phyloP scores from a whole-genome alignment of 2,113 vertebrate genomes.

The Psettodes erumei region DNA sequence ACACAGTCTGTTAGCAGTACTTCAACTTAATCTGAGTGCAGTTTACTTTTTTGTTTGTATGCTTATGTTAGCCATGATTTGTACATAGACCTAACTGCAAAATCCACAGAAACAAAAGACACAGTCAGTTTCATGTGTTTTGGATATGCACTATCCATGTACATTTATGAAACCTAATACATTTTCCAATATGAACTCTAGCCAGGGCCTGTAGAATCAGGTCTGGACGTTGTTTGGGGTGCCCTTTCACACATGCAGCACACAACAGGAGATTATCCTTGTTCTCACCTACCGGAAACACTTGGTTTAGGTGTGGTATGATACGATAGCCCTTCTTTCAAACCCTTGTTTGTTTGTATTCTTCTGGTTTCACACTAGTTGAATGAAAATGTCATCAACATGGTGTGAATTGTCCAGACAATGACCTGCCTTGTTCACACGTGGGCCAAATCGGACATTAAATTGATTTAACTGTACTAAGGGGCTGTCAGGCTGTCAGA shows the following conservation, averaged over 20 bases:
- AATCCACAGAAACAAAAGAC: constrained; percentile 56
- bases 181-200: no score
- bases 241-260: background rate
- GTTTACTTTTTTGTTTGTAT: constrained; percentile 75
- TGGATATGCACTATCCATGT: background rate
- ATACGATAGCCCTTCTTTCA: no score
- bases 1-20: constrained; percentile 78
- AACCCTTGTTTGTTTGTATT: background rate
- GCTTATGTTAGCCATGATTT: constrained; percentile 63
- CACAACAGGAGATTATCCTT: background rate
- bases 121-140: constrained; percentile 14
- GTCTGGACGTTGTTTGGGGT: background rate
- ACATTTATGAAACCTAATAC: constrained; percentile 2
- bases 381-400: background rate
- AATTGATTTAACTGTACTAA: no score
- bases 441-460: no score
- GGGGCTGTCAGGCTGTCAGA: no score
- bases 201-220: background rate
- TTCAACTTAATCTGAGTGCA: constrained; percentile 77
- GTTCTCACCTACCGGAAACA: background rate
- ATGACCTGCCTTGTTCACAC: no score
- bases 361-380: background rate
- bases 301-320: background rate
- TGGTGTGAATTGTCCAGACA: no score
- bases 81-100: constrained; percentile 65